Evolutionary conservation across 1,140 invertebrate genomes (phyloP).

Genomic region (Diorhabda sublineata): DNA sequence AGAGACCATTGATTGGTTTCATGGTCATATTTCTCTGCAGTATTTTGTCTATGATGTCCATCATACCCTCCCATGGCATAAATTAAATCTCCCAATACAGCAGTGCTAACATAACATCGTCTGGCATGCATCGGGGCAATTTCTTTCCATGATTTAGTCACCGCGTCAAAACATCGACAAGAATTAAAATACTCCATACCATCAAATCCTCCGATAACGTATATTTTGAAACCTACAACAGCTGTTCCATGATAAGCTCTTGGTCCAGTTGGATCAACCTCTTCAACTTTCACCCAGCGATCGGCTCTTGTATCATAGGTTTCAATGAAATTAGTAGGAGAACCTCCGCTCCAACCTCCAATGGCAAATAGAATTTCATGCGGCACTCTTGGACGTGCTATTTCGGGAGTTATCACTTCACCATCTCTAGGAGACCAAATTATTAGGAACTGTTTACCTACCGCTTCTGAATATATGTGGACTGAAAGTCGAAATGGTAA

Average conservation of each 20-base stretch:
- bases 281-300: slow-evolving; percentile 63
- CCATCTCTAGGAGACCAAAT: slow-evolving; percentile 47
- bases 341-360: slow-evolving; percentile 71
- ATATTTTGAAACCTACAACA: slow-evolving; percentile 62
- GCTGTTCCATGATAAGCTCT: slow-evolving; percentile 69
- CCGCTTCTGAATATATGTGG: slow-evolving; percentile 5
- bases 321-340: slow-evolving; percentile 68
- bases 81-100: slow-evolving; percentile 57
- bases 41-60: slow-evolving; percentile 66
- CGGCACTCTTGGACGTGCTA: slow-evolving; percentile 63
- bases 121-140: slow-evolving; percentile 61
- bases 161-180: slow-evolving; percentile 61
- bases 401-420: slow-evolving; percentile 59
- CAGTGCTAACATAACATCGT: slow-evolving; percentile 66
- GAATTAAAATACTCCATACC: slow-evolving; percentile 61
- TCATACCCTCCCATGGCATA: slow-evolving; percentile 78
- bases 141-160: slow-evolving; percentile 60
- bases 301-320: slow-evolving; percentile 75
- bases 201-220: slow-evolving; percentile 66
- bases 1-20: slow-evolving; percentile 60
- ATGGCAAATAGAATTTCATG: slow-evolving; percentile 69
- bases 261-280: slow-evolving; percentile 59
- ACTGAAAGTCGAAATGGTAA: slow-evolving; percentile 22
- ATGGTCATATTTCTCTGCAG: slow-evolving; percentile 72
- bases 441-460: slow-evolving; percentile 27